Evolutionary conservation across 2,888 invertebrate species (phyloP).

Genomic region (Ectropis crepuscularia): DNA sequence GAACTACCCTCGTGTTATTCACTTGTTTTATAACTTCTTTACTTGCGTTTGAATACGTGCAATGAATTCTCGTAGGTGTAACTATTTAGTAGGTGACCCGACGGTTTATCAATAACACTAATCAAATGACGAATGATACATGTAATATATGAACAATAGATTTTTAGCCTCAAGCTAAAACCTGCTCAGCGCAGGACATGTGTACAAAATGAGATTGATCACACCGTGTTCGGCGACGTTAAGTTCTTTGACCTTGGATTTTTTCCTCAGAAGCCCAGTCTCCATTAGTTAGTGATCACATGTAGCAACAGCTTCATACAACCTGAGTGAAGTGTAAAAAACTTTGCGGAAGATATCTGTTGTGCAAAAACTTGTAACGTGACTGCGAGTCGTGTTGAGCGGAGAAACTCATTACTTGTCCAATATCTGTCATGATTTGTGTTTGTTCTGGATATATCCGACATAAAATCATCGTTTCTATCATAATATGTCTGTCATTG

Average conservation of each 20-base stretch:
- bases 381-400: constrained; percentile 43
- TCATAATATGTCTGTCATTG: too few species aligned
- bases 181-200: background rate
- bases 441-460: constrained; percentile 11
- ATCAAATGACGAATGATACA: constrained; percentile 12
- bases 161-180: constrained; percentile 10
- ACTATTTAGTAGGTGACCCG: too few species aligned
- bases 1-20: too few species aligned
- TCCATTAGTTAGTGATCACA: constrained; percentile 22
- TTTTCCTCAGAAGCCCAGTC: constrained; percentile 25
- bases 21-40: too few species aligned
- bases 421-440: constrained; percentile 30
- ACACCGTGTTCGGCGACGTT: constrained; percentile 8
- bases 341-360: constrained; percentile 35
- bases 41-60: too few species aligned
- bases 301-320: constrained; percentile 25
- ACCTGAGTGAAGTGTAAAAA: constrained; percentile 34
- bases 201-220: constrained; percentile 12
- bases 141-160: constrained; percentile 16
- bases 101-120: constrained; percentile 8
- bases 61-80: too few species aligned
- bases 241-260: constrained; percentile 44
- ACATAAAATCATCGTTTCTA: too few species aligned
- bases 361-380: constrained; percentile 50
- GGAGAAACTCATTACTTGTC: constrained; percentile 28